Evolutionary conservation across 1,140 invertebrate species (phyloP), one percentile per base, ranked within the genome.

Genomic region (Diplogasteroides magnus): DNA sequence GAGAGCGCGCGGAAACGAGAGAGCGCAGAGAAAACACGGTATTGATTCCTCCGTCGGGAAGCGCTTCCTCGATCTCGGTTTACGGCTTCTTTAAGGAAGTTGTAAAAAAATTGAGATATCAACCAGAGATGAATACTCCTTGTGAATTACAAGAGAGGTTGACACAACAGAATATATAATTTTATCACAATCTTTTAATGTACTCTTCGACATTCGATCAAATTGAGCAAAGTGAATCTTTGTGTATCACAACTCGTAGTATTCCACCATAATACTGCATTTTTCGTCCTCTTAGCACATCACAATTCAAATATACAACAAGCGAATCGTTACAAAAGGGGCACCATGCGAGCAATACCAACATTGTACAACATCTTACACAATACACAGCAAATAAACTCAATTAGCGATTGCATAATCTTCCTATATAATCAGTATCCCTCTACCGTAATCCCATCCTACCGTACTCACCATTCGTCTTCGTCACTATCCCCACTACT

Each of bases 391-490:
- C 37, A 48, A 6, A 48, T 6, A 48, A 48, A 48, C 37, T n/a
- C n/a, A n/a, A n/a, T n/a, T n/a, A n/a, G n/a, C n/a, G n/a, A n/a
- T n/a, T n/a, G n/a, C n/a, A n/a, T n/a, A n/a, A n/a, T n/a, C n/a
- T n/a, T n/a, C n/a, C n/a, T n/a, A n/a, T n/a, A n/a, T n/a, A n/a
- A n/a, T n/a, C n/a, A n/a, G n/a, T n/a, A n/a, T n/a, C n/a, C n/a
- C n/a, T n/a, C n/a, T n/a, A n/a, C n/a, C n/a, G n/a, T n/a, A n/a
- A n/a, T n/a, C n/a, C n/a, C n/a, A n/a, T n/a, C n/a, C n/a, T n/a
- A n/a, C n/a, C n/a, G n/a, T n/a, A n/a, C n/a, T 48, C 37, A 23
- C 70, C 70, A 72, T n/a, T 72, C 70, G 0, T 67, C 64, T n/a
- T 58, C 65, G 55, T 15, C 28, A 23, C 55, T 57, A 28, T 72